Conservation (phyloP, 2,888 invertebrate species). For the Mimachlamys varia region DNA sequence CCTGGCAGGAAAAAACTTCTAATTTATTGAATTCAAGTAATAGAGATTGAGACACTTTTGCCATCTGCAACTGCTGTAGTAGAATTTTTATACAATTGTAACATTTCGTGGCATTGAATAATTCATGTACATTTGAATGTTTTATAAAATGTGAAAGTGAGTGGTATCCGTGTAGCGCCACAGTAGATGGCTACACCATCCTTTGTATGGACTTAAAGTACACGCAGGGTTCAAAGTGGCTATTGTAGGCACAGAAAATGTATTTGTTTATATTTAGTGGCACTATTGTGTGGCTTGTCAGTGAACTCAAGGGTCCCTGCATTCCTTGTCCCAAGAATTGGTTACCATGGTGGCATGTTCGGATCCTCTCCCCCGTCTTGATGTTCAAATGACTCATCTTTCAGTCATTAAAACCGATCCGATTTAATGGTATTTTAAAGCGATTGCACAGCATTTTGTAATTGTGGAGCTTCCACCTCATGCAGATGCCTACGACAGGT, state of each 20-base stretch:
- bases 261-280: conserved; percentile 34
- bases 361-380: background rate
- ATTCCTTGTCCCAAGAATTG: conserved; percentile 34
- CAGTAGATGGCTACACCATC: background rate
- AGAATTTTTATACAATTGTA: background rate
- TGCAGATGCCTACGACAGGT: background rate
- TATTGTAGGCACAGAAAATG: conserved; percentile 24
- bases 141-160: conserved; percentile 23
- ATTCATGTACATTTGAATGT: conserved; percentile 36
- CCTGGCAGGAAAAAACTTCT: background rate
- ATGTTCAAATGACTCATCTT: conserved; percentile 32
- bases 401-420: conserved; percentile 24
- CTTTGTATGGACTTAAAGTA: conserved; percentile 17
- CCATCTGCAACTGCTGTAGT: conserved; percentile 23
- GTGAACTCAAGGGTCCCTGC: conserved; percentile 9
- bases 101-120: conserved; percentile 31
- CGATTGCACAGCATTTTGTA: conserved; percentile 34
- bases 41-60: background rate
- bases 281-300: conserved; percentile 1
- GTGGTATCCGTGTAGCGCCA: background rate
- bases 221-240: conserved; percentile 9
- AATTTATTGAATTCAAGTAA: background rate
- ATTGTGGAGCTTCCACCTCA: conserved; percentile 2
- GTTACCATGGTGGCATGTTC: conserved; percentile 19
- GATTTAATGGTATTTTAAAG: conserved; percentile 36